These are phyloP conservation scores for Yponomeuta cagnagella DNA, from an alignment of 2,888 invertebrate species.

Conservation along the genomic window DNA sequence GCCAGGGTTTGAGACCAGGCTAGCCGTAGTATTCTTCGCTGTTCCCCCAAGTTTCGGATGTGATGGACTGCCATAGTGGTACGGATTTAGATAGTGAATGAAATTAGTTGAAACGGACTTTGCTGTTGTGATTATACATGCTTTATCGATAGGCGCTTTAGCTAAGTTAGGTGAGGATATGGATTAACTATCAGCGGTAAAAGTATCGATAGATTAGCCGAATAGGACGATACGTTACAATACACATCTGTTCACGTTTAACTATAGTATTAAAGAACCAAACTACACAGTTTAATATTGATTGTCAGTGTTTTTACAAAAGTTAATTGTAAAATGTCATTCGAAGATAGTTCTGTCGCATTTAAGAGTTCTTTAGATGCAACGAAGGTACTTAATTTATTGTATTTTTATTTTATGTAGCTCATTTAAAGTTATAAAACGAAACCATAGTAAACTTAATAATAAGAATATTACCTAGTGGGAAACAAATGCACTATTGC, in stretches of 20 bases:
- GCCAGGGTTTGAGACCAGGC: slow-evolving; percentile 49
- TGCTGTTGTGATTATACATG: slow-evolving; percentile 72
- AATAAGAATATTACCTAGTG: slow-evolving; percentile 24
- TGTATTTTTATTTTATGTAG: slow-evolving; percentile 26
- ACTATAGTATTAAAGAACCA: slow-evolving; percentile 50
- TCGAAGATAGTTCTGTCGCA: slow-evolving; percentile 23
- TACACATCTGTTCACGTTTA: slow-evolving; percentile 50
- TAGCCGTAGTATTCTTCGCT: slow-evolving; percentile 70
- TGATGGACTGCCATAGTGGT: slow-evolving; percentile 70
- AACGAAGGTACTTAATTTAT: slow-evolving; percentile 24
- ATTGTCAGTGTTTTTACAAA: slow-evolving; percentile 46
- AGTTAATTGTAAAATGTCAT: slow-evolving; percentile 38
- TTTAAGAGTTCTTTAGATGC: slow-evolving; percentile 34
- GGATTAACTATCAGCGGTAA: slow-evolving; percentile 53
- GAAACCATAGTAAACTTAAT: slow-evolving; percentile 21
- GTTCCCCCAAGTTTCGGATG: slow-evolving; percentile 71
- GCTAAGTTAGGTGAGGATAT: slow-evolving; percentile 65
- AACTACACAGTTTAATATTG: slow-evolving; percentile 43
- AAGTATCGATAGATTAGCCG: slow-evolving; percentile 36
- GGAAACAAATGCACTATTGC: slow-evolving; percentile 25
- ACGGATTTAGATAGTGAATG: slow-evolving; percentile 67
- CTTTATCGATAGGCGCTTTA: slow-evolving; percentile 72
- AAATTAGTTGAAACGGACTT: slow-evolving; percentile 54
- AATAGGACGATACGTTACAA: slow-evolving; percentile 29
- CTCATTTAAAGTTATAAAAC: slow-evolving; percentile 30